These are phyloP conservation scores for Porites cylindrica DNA, from an alignment of 92 coral and sea anemone species.

Conservation along the genomic window DNA sequence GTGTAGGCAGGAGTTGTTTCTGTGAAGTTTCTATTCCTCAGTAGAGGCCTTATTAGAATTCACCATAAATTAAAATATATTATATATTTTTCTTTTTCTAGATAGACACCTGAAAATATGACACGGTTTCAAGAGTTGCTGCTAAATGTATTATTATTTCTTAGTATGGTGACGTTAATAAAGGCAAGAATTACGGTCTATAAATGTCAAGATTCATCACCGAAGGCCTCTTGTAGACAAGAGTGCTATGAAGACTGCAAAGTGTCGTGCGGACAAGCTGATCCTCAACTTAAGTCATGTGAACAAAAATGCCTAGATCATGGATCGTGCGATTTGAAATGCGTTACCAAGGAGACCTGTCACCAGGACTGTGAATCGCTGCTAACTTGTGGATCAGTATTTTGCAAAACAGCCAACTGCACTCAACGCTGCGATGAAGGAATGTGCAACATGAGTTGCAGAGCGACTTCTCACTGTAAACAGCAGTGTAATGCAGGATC, in stretches of 20 bases:
- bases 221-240: slow-evolving; percentile 4
- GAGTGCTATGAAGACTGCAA: slow-evolving; percentile 31
- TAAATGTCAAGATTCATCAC: background rate
- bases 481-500: slow-evolving; percentile 80
- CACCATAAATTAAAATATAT: background rate
- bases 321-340: slow-evolving; percentile 32
- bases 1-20: background rate
- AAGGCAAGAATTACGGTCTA: slow-evolving; percentile 6
- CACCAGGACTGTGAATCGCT: slow-evolving; percentile 19
- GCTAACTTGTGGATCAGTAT: slow-evolving; percentile 33
- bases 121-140: background rate
- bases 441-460: slow-evolving; percentile 73
- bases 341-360: slow-evolving; percentile 31
- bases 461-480: slow-evolving; percentile 68
- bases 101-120: background rate
- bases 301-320: slow-evolving; percentile 17
- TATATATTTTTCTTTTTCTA: background rate
- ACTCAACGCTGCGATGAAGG: slow-evolving; percentile 71
- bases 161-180: background rate
- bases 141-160: background rate
- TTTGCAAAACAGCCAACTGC: slow-evolving; percentile 75
- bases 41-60: background rate
- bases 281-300: slow-evolving; percentile 19
- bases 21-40: no score
- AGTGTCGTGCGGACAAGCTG: slow-evolving; percentile 14